Percentiles rank a stretch among this genome's conserved stretches.
Conservation (phyloP, 2,797 vertebrate genomes). For the Hydrophis major region DNA sequence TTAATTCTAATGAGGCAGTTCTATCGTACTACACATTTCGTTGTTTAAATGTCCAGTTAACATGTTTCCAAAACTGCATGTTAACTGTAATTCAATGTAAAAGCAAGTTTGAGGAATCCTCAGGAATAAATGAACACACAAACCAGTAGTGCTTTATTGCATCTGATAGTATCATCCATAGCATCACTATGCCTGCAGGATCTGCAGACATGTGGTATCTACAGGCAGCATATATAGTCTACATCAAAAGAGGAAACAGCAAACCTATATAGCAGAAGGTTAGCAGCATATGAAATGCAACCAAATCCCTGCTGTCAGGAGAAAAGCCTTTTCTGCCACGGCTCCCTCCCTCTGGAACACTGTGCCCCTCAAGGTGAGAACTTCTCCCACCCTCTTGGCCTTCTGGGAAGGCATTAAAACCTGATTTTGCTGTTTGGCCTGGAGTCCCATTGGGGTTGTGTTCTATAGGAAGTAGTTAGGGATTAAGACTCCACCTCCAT, state of each 20-base stretch:
- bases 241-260: neutral
- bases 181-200: neutral
- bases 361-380: neutral
- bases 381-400: neutral
- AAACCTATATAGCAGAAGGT: neutral
- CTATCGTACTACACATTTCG: neutral
- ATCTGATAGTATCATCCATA: neutral
- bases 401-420: neutral
- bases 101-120: accelerated
- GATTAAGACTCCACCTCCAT: neutral
- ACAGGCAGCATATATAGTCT: neutral
- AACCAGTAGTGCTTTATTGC: neutral
- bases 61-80: neutral
- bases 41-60: neutral
- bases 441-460: neutral
- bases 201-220: no score
- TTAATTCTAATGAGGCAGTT: neutral
- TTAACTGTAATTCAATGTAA: neutral
- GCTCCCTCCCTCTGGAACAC: neutral
- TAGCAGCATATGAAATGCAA: neutral
- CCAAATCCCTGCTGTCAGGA: neutral
- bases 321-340: neutral
- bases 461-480: neutral
- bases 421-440: neutral
- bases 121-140: neutral